Evolutionary conservation across 2,113 vertebrate genomes (phyloP), one percentile per base, ranked within the genome.

Genomic region (Oreocharis arfaki): DNA sequence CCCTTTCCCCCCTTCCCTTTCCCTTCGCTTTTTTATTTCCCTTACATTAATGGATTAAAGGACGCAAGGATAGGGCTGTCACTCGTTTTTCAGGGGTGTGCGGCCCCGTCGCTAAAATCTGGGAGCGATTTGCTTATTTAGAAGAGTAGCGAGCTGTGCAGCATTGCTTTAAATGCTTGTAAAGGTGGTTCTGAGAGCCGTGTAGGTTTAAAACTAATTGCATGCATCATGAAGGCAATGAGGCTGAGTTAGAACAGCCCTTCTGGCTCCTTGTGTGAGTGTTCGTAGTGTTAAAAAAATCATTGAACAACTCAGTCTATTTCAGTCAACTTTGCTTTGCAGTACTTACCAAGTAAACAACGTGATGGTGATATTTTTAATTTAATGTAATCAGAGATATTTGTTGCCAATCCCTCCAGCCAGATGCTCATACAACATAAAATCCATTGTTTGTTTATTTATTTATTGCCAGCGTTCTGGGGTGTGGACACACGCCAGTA

Each of bases 1-100:
- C n/a, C 18, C 28, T 4, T 27, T 23, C 56, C 24, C 18, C 18
- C 11, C 9, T 19, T 17, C n/a, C 27, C 10, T 15, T 52, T 14
- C 24, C 39, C 33, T 41, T 21, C 10, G 56, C 17, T 26, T 13
- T 53, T 33, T 14, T 2, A 3, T 23, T n/a, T 63, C 21, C 3
- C 32, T 1, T 4, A 1, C 21, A 1, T 33, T 16, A 7, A 3
- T 15, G 56, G 42, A 1, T 26, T 24, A 60, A 2, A 46, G 70
- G 30, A 4, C 18, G 3, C n/a, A 1, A 7, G 41, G 28, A 1
- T 3, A 1, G 50, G n/a, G 10, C 23, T 8, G 15, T 1, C 53
- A 1, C 32, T 44, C 17, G 3, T 50, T 56, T 32, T 11, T 4
- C 22, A 2, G 39, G 47, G 32, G 0, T 3, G 24, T 2, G 65